Evolutionary conservation across 2,888 invertebrate genomes (phyloP).

Genomic region (Maniola hyperantus): DNA sequence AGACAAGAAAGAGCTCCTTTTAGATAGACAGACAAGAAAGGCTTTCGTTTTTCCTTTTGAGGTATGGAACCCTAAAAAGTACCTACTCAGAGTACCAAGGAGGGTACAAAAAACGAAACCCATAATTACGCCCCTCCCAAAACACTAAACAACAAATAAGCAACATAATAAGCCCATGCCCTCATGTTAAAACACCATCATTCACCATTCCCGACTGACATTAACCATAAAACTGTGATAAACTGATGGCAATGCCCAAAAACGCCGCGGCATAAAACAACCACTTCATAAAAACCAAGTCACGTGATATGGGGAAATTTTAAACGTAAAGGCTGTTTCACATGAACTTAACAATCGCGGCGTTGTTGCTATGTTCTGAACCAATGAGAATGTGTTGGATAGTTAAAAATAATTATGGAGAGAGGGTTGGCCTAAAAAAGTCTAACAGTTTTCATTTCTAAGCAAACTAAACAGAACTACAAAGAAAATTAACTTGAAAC

Average conservation of each 20-base stretch:
- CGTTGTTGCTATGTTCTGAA: not conserved
- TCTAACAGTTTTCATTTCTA: no score
- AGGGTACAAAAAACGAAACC: constrained; percentile 7
- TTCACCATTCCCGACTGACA: constrained; percentile 26
- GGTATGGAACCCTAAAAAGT: no score
- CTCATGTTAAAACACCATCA: constrained; percentile 25
- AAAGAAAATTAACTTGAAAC: no score
- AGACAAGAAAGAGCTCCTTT: no score
- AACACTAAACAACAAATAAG: constrained; percentile 22
- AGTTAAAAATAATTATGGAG: no score
- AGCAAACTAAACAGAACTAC: no score
- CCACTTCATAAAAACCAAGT: constrained; percentile 41
- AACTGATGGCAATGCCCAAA: constrained; percentile 32
- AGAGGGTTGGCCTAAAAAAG: no score
- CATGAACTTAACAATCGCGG: not conserved
- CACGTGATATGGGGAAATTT: constrained; percentile 38
- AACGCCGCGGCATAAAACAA: constrained; percentile 38
- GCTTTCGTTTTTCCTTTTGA: no score
- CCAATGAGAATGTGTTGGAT: not conserved
- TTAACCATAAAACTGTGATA: constrained; percentile 32
- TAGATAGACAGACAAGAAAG: no score
- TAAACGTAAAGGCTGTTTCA: constrained; percentile 5
- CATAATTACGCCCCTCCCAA: constrained; percentile 16
- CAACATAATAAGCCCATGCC: constrained; percentile 20
- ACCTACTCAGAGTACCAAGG: not conserved